phyloP scores from a whole-genome alignment of 30 jellyfish, hydroid and myxozoan species.

The Sanderia malayensis region DNA sequence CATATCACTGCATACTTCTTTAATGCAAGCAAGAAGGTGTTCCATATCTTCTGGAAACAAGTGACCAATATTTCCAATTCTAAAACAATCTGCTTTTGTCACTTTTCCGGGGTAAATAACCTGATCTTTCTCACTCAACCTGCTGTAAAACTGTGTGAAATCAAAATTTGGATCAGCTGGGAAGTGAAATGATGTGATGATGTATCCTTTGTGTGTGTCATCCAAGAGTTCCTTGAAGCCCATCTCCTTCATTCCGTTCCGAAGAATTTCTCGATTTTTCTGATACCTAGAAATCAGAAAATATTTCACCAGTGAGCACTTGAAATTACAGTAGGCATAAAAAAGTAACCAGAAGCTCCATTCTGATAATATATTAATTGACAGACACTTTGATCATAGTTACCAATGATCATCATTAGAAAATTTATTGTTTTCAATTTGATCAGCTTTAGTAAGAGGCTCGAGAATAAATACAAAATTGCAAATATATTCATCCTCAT shows the following conservation, averaged over 20 bases:
- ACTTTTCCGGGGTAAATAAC: slow-evolving; percentile 97
- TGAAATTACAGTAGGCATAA: no score
- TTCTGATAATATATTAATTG: no score
- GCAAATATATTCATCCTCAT: no score
- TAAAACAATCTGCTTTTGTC: slow-evolving; percentile 90
- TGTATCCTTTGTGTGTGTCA: slow-evolving; percentile 78
- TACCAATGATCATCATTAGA: no score
- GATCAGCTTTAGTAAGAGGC: no score
- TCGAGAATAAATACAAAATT: no score
- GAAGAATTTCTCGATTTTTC: slow-evolving; percentile 75
- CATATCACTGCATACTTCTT: slow-evolving; percentile 86
- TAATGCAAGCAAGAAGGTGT: slow-evolving; percentile 58
- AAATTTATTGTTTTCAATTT: no score
- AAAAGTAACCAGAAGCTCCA: no score
- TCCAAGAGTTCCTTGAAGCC: slow-evolving; percentile 89
- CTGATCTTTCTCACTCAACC: slow-evolving; percentile 64
- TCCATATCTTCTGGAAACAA: slow-evolving; percentile 82
- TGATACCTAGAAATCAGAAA: slow-evolving; percentile 68
- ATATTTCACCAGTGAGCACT: no score
- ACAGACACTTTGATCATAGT: no score
- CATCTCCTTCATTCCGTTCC: slow-evolving; percentile 82
- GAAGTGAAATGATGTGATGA: slow-evolving; percentile 78
- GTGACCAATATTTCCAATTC: slow-evolving; percentile 94
- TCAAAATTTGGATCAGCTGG: slow-evolving; percentile 77
- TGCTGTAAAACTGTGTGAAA: slow-evolving; percentile 64